Conservation (phyloP, 2,113 vertebrate species). For the Chloropsis cyanopogon region DNA sequence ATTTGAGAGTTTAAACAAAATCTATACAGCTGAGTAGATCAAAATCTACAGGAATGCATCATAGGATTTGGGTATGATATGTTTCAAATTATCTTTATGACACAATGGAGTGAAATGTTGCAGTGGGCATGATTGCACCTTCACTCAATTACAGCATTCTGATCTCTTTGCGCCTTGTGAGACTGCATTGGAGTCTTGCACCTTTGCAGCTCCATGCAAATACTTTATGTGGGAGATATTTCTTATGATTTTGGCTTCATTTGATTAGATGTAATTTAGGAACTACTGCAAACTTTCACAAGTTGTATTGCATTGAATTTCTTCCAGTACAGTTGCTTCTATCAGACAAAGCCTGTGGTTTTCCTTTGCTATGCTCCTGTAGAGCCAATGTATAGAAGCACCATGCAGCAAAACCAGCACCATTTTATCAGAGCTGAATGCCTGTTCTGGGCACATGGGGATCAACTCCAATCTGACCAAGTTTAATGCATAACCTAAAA, state of each 20-base stretch:
- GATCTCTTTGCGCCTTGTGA: neutral
- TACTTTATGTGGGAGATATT: neutral
- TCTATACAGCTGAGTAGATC: neutral
- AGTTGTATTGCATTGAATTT: neutral
- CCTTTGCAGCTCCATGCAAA: neutral
- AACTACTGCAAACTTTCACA: neutral
- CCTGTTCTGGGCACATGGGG: slow-evolving; percentile 67
- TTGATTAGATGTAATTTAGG: neutral
- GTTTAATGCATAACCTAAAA: slow-evolving; percentile 67
- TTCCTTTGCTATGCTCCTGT: neutral
- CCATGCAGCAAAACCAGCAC: neutral
- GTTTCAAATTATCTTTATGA: neutral
- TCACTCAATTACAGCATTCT: neutral
- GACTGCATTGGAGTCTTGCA: neutral
- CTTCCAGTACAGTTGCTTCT: neutral
- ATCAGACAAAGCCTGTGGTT: neutral
- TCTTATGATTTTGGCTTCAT: neutral
- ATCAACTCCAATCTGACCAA: slow-evolving; percentile 70
- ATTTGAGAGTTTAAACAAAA: neutral
- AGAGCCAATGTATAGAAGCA: neutral
- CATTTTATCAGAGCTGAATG: slow-evolving; percentile 61
- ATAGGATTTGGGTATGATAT: neutral
- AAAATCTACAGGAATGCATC: neutral
- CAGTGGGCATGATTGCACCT: neutral
- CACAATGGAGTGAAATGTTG: fast-evolving